phyloP scores from a whole-genome alignment of 1,140 invertebrate species.

The Heterodera carotae region DNA sequence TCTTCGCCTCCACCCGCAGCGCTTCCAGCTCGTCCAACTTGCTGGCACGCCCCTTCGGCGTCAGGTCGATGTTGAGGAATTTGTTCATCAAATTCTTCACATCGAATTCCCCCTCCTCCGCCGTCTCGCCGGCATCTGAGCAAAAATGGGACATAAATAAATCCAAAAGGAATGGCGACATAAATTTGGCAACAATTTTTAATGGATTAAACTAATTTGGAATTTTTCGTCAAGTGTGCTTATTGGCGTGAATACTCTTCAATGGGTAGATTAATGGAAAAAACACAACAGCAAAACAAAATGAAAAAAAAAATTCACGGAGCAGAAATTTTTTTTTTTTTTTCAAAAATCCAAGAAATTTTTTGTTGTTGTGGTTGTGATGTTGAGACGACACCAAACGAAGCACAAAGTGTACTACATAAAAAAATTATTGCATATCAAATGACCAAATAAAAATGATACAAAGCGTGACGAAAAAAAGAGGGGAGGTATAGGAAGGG shows the following conservation, averaged over 20 bases:
- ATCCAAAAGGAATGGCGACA: not conserved
- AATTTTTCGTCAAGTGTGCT: too few species aligned
- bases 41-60: constrained; percentile 45
- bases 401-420: too few species aligned
- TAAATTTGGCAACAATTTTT: not conserved
- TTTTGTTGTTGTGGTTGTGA: too few species aligned
- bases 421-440: too few species aligned
- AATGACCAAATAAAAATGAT: not conserved
- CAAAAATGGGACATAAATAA: not conserved
- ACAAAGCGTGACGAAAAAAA: not conserved
- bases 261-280: too few species aligned
- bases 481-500: not conserved
- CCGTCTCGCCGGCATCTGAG: not conserved
- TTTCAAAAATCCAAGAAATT: too few species aligned
- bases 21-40: constrained; percentile 60
- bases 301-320: too few species aligned
- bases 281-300: too few species aligned
- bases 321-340: too few species aligned
- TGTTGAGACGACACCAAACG: too few species aligned
- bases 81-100: constrained; percentile 66
- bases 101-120: constrained; percentile 56
- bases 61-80: constrained; percentile 62
- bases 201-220: too few species aligned
- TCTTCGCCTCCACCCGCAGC: constrained; percentile 56
- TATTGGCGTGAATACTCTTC: too few species aligned